These are phyloP conservation scores for Eristalinus aeneus DNA, from an alignment of 2,888 invertebrate genomes.

Conservation along the genomic window DNA sequence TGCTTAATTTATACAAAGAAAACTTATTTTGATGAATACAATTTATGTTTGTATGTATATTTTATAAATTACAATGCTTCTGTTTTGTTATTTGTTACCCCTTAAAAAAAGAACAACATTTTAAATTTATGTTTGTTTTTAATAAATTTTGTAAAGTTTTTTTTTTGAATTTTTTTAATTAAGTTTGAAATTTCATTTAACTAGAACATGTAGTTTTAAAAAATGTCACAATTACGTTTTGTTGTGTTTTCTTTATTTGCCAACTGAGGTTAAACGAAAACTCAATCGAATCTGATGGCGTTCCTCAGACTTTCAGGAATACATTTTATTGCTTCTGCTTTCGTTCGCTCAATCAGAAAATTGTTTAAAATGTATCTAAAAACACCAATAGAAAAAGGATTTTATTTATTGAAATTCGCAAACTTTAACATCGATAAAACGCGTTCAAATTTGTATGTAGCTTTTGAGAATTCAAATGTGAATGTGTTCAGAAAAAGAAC, in stretches of 20 bases:
- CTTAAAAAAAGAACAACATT: slow-evolving; percentile 29
- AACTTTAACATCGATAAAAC: background rate
- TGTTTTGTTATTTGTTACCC: background rate
- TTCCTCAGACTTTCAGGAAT: background rate
- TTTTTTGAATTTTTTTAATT: background rate
- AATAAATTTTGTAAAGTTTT: background rate
- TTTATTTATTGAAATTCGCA: background rate
- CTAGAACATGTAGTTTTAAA: background rate
- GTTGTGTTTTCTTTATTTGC: background rate
- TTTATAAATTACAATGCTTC: slow-evolving; percentile 45
- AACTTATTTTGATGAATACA: slow-evolving; percentile 27
- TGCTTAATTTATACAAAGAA: slow-evolving; percentile 54
- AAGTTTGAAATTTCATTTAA: background rate
- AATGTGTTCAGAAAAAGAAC: slow-evolving; percentile 2
- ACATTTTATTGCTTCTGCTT: background rate
- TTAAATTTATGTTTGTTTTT: background rate
- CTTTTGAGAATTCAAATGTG: background rate
- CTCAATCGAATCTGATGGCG: background rate
- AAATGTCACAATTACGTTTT: background rate
- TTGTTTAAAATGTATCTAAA: background rate
- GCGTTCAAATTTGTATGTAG: background rate
- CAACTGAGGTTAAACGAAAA: background rate
- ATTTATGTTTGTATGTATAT: slow-evolving; percentile 23
- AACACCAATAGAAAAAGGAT: background rate
- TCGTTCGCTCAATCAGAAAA: background rate